Conservation (phyloP, 2,888 invertebrate genomes). For the Perdita meconis region DNA sequence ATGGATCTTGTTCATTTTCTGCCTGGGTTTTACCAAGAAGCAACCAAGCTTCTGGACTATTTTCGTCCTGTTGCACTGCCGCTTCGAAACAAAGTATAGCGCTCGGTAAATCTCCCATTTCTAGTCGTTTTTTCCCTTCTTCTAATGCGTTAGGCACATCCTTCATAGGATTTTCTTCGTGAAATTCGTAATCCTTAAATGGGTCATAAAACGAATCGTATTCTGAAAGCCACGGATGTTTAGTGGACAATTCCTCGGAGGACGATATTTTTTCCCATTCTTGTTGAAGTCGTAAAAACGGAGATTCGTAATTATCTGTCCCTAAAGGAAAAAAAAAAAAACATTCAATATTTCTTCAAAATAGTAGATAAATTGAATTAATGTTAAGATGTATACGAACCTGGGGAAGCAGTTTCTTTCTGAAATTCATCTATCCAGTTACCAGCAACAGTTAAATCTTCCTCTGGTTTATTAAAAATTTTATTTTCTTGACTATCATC, state of each 20-base stretch:
- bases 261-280: slow-evolving; percentile 92
- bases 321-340: too few species aligned
- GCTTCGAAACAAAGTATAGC: slow-evolving; percentile 99
- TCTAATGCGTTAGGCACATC: slow-evolving; percentile 91
- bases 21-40: slow-evolving; percentile 96
- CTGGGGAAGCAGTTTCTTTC: slow-evolving; percentile 71
- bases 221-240: slow-evolving; percentile 90
- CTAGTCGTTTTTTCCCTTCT: slow-evolving; percentile 93
- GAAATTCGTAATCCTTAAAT: slow-evolving; percentile 91
- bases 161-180: slow-evolving; percentile 94
- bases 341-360: neutral
- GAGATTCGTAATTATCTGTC: slow-evolving; percentile 85
- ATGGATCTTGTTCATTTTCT: slow-evolving; percentile 98
- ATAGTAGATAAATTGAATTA: neutral
- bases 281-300: slow-evolving; percentile 87
- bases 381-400: slow-evolving; percentile 59
- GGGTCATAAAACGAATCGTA: slow-evolving; percentile 87
- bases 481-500: slow-evolving; percentile 75
- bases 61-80: slow-evolving; percentile 93
- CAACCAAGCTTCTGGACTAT: slow-evolving; percentile 94
- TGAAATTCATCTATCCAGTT: slow-evolving; percentile 81
- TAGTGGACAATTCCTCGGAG: slow-evolving; percentile 84
- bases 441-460: slow-evolving; percentile 76
- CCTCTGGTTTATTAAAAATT: slow-evolving; percentile 70
- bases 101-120: slow-evolving; percentile 95